A percentile compares a stretch with the other conserved stretches of the same genome.
Conservation (phyloP, 2,113 vertebrate genomes). For the Oncorhynchus kisutch region DNA sequence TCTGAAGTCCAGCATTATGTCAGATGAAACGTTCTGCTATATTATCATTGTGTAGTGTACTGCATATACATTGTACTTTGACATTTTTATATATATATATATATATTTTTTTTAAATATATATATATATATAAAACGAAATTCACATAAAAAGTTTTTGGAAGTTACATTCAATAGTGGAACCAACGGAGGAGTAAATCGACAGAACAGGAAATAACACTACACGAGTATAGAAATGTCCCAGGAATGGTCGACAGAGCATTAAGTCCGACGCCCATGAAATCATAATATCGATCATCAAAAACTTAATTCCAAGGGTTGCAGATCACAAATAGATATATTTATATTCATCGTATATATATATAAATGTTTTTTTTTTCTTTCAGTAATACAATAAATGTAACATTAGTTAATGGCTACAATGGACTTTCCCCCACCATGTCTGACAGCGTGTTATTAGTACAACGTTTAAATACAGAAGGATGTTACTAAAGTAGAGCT, state of each 20-base stretch:
- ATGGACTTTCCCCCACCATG: slow-evolving; percentile 65
- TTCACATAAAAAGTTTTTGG: slow-evolving; percentile 70
- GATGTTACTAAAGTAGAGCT: slow-evolving; percentile 70
- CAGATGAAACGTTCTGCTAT: slow-evolving; percentile 63
- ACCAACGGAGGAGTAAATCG: slow-evolving; percentile 46
- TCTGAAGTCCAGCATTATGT: slow-evolving; percentile 63
- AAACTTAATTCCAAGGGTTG: slow-evolving; percentile 70
- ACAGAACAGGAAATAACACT: slow-evolving; percentile 55
- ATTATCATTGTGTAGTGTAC: slow-evolving; percentile 24
- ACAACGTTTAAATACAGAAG: slow-evolving; percentile 75
- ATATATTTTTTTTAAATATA: no score
- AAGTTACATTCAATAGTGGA: slow-evolving; percentile 78
- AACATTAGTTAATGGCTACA: slow-evolving; percentile 79
- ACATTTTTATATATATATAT: slow-evolving; percentile 47
- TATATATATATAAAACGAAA: slow-evolving; percentile 65
- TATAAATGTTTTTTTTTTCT: slow-evolving; percentile 64
- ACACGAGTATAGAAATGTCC: slow-evolving; percentile 61
- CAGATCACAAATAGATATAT: slow-evolving; percentile 76
- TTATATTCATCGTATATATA: slow-evolving; percentile 67
- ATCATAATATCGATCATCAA: slow-evolving; percentile 27
- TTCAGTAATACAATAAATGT: slow-evolving; percentile 74
- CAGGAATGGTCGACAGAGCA: slow-evolving; percentile 58
- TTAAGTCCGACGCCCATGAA: slow-evolving; percentile 56
- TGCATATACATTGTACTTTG: slow-evolving; percentile 36
- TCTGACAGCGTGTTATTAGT: slow-evolving; percentile 75